phyloP scores from a whole-genome alignment of 2,888 invertebrate species.

The Macrophya alboannulata region DNA sequence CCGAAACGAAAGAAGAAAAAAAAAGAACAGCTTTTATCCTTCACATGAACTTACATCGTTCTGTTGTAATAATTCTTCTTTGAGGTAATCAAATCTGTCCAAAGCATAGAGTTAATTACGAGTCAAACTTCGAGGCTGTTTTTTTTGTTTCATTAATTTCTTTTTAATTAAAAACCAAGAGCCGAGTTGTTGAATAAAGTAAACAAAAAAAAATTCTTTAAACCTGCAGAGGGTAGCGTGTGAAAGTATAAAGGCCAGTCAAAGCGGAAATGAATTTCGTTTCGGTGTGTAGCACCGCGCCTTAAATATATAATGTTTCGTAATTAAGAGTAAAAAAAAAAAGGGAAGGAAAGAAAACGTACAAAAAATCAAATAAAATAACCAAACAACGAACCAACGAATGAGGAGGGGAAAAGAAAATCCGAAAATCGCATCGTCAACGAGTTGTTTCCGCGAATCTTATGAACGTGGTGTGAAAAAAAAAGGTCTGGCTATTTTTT shows the following conservation, averaged over 20 bases:
- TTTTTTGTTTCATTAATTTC: neutral
- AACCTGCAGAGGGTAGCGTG: neutral
- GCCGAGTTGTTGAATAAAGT: neutral
- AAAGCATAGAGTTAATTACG: slow-evolving; percentile 17
- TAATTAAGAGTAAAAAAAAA: slow-evolving; percentile 13
- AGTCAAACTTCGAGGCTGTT: neutral
- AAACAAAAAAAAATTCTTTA: neutral
- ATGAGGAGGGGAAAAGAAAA: neutral
- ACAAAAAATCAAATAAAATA: neutral
- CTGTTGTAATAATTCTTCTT: neutral
- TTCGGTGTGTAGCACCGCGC: neutral
- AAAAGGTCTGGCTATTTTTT: neutral
- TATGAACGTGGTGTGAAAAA: neutral
- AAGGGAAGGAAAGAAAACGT: neutral
- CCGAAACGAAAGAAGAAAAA: neutral
- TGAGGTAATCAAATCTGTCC: neutral
- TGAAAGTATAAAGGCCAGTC: neutral
- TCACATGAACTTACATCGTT: neutral
- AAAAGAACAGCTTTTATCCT: neutral
- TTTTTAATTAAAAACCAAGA: slow-evolving; percentile 22
- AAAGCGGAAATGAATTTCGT: slow-evolving; percentile 27
- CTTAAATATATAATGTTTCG: slow-evolving; percentile 8
- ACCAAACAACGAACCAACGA: too few relatives aligned
- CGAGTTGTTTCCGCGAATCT: neutral
- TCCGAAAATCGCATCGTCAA: neutral